Percentiles rank a stretch among this genome's conserved stretches.
Evolutionary conservation across 2,888 invertebrate genomes (phyloP).

Genomic region (Drosophila helvetica): DNA sequence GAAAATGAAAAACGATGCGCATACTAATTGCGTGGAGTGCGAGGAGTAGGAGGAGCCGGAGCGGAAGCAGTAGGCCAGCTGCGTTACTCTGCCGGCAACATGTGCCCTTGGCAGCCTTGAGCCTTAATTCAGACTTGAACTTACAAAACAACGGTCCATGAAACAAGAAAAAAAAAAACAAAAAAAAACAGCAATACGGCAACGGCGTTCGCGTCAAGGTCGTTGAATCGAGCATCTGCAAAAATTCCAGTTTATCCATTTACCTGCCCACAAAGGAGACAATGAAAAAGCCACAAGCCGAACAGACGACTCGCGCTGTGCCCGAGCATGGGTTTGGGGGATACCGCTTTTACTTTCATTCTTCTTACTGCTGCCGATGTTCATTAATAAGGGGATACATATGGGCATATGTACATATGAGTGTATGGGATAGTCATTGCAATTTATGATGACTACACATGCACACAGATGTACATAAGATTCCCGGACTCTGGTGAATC

Average conservation of each 20-base stretch:
- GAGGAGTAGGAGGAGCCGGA: constrained; percentile 2
- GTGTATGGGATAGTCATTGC: neutral
- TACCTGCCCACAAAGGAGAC: constrained; percentile 32
- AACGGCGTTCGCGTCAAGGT: constrained; percentile 49
- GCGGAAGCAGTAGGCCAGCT: constrained; percentile 17
- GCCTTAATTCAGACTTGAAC: constrained; percentile 13
- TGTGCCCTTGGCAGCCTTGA: constrained; percentile 49
- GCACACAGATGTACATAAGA: neutral
- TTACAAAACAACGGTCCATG: constrained; percentile 14
- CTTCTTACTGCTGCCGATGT: neutral
- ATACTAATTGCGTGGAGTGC: neutral
- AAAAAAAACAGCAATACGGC: constrained; percentile 23
- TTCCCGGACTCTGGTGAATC: constrained; percentile 9
- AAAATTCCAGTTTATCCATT: constrained; percentile 63
- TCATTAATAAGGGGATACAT: constrained; percentile 12
- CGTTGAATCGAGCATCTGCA: constrained; percentile 49
- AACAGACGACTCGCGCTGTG: constrained; percentile 5
- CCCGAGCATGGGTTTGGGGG: constrained; percentile 1
- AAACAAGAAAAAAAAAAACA: constrained; percentile 25
- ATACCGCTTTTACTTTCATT: constrained; percentile 17
- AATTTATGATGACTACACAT: constrained; percentile 8
- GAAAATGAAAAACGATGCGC: constrained; percentile 30
- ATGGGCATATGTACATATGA: neutral
- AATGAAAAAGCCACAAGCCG: constrained; percentile 29
- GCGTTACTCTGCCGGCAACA: constrained; percentile 2